Evolutionary conservation across 2,113 vertebrate genomes (phyloP), one percentile per base, ranked within the genome.

Genomic region (Corythaeola cristata): DNA sequence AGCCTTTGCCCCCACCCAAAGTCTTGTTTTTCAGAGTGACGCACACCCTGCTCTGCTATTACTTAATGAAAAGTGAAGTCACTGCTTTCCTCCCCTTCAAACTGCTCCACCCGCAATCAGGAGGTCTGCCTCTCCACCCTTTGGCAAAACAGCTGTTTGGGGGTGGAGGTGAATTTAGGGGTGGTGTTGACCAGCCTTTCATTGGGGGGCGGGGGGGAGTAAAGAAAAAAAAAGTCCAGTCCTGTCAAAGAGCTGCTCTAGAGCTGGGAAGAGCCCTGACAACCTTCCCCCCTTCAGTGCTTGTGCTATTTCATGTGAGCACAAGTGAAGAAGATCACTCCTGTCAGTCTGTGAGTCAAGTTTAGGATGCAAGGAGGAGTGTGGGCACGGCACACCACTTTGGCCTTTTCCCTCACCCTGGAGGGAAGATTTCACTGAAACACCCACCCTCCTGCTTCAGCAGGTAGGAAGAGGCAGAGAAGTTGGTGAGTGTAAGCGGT

Each of bases 21-120:
- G 20, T 33, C 55, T 94, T 94, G 68, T 81, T 80, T 82, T 83
- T 95, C 85, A 85, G 47, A 88, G 58, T 82, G 95, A 96, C 39
- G 50, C 78, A 91, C 37, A 49, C 60, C 39, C 92, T 18, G 30
- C 11, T 72, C 63, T 87, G 64, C 77, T 96, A 85, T 96, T 86
- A 96, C 91, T 94, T 90, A 93, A 94, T 83, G 44, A 52, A 67
- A 91, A 96, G 84, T 98, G 92, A 97, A 95, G 96, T 97, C 93
- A 96, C 84, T 80, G 69, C 90, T 90, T 81, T 72, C 75, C 94
- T 92, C 83, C 76, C 33, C 78, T 94, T 94, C 66, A 94, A 84
- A 77, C 79, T 44, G 56, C 79, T 95, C 97, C 97, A 95, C 96
- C 97, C 96, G 96, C 92, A 89, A 26, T 85, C 81, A 69, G 41